Percentiles rank a stretch among this genome's conserved stretches.
Conservation (phyloP, 2,888 invertebrate genomes). For the Drosophila leonis region DNA sequence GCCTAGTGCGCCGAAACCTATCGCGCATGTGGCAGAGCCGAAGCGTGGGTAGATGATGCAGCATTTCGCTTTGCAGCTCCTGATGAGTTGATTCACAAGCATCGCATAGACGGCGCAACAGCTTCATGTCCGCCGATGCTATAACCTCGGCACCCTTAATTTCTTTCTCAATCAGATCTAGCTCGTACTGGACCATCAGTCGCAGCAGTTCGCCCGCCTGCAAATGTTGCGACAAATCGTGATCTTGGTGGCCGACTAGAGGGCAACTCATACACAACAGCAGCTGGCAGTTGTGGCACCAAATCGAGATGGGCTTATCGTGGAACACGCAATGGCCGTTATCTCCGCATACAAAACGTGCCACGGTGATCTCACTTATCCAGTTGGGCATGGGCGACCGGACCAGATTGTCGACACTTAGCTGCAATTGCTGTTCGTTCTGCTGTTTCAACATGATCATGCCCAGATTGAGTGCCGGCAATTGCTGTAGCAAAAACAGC, state of each 20-base stretch:
- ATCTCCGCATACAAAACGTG: constrained; percentile 20
- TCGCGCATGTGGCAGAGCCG: background rate
- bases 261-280: constrained; percentile 68
- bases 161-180: background rate
- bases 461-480: constrained; percentile 9
- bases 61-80: background rate
- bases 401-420: background rate
- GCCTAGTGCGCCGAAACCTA: background rate
- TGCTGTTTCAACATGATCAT: background rate
- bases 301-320: constrained; percentile 89
- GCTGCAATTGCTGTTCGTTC: background rate
- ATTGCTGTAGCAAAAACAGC: constrained; percentile 1
- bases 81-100: background rate
- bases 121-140: background rate
- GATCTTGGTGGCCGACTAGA: background rate
- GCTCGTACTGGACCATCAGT: background rate
- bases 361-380: constrained; percentile 7
- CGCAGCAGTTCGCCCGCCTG: background rate
- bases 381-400: constrained; percentile 4
- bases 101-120: background rate
- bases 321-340: constrained; percentile 89
- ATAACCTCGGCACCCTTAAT: background rate
- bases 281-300: constrained; percentile 89
- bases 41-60: background rate
- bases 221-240: background rate